These are phyloP conservation scores for Falco cherrug DNA, from an alignment of 2,797 vertebrate species.

Conservation along the genomic window DNA sequence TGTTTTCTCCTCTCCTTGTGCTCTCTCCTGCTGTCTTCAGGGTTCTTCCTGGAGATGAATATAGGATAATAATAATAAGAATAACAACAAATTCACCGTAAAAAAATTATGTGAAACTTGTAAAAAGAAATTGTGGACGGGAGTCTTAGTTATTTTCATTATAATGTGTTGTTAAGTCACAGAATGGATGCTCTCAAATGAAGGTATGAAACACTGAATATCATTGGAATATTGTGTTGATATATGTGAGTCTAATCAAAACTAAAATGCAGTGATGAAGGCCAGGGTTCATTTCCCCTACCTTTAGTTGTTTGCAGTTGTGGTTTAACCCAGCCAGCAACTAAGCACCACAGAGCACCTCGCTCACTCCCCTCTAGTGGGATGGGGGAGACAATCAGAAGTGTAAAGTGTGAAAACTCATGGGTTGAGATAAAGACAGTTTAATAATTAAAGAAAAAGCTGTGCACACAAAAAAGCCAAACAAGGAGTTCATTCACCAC, in stretches of 20 bases:
- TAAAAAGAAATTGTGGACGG: not conserved
- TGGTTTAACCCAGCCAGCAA: not conserved
- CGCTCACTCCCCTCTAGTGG: not conserved
- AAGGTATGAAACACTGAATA: not conserved
- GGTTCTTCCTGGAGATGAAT: not conserved
- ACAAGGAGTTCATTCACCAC: not conserved
- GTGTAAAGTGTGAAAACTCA: not conserved
- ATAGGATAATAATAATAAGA: not conserved
- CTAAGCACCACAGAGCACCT: not conserved
- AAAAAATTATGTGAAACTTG: not conserved
- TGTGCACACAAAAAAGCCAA: not conserved
- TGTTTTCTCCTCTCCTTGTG: not conserved
- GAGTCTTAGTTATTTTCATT: not conserved
- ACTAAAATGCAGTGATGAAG: not conserved
- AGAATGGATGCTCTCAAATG: not conserved
- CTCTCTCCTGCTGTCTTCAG: not conserved
- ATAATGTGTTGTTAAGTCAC: not conserved
- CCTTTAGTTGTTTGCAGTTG: not conserved
- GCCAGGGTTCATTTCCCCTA: not conserved
- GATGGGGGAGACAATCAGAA: not conserved
- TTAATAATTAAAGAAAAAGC: not conserved
- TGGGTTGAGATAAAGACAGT: not conserved
- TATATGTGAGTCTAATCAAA: not conserved
- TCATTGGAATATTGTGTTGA: not conserved
- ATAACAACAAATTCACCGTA: not conserved